Conservation (phyloP, 1,140 invertebrate species). For the Ceratoteleas bidentatus region DNA sequence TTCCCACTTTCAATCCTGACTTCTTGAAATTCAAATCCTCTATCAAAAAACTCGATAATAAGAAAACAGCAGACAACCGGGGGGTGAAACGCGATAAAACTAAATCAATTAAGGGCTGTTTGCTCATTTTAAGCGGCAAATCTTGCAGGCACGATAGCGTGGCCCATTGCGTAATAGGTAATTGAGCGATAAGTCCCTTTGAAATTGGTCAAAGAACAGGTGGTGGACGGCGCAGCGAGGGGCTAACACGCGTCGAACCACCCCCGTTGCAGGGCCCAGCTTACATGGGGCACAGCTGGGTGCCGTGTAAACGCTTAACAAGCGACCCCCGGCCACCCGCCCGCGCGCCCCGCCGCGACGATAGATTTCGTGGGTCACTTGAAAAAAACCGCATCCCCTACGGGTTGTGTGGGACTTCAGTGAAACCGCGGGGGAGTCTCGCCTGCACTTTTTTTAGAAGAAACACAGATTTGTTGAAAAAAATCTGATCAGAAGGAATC, state of each 20-base stretch:
- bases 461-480: too few species aligned
- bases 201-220: slow-evolving; percentile 71
- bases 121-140: slow-evolving; percentile 59
- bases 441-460: too few species aligned
- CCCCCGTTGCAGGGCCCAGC: slow-evolving; percentile 68
- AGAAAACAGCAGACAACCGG: not conserved
- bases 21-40: not conserved
- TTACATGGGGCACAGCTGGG: slow-evolving; percentile 73
- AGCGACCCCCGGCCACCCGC: slow-evolving; percentile 47
- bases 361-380: too few species aligned
- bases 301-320: slow-evolving; percentile 69
- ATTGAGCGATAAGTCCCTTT: slow-evolving; percentile 65
- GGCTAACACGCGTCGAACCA: slow-evolving; percentile 73
- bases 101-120: slow-evolving; percentile 47
- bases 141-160: slow-evolving; percentile 51
- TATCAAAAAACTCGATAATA: not conserved
- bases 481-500: too few species aligned
- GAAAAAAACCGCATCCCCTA: too few species aligned
- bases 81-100: not conserved
- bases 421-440: too few species aligned
- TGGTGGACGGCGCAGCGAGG: slow-evolving; percentile 73
- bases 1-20: not conserved
- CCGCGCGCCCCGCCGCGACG: not conserved
- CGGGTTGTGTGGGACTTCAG: too few species aligned
- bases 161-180: slow-evolving; percentile 62